phyloP scores from a whole-genome alignment of 2,113 vertebrate species.

The Acanthisitta chloris region DNA sequence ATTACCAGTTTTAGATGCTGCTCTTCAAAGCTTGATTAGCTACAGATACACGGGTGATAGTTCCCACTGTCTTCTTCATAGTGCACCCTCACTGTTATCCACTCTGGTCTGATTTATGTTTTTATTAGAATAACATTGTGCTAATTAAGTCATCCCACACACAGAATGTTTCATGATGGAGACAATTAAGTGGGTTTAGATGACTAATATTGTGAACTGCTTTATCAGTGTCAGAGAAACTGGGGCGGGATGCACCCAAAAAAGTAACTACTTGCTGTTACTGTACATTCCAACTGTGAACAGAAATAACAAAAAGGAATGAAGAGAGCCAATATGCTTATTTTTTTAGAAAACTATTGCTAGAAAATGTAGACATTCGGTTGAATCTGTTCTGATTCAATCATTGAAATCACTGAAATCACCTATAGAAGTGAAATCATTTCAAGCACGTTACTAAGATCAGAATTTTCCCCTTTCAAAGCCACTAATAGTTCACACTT shows the following conservation, averaged over 20 bases:
- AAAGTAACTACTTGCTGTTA: background rate
- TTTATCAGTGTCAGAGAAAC: background rate
- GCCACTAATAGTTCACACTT: background rate
- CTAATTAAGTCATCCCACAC: background rate
- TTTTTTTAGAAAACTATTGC: background rate
- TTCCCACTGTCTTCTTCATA: background rate
- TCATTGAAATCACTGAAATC: background rate
- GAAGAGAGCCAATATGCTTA: background rate
- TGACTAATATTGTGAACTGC: background rate
- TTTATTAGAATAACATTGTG: background rate
- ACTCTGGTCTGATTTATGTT: background rate
- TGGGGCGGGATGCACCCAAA: background rate
- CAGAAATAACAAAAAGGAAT: background rate
- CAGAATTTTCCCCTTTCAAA: background rate
- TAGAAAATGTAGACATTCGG: background rate
- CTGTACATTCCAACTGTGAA: background rate
- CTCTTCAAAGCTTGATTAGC: slow-evolving; percentile 20
- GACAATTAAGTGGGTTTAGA: background rate
- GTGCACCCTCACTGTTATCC: background rate
- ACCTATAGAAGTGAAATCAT: fast-evolving
- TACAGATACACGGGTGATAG: slow-evolving; percentile 18
- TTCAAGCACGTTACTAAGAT: background rate
- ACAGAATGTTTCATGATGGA: background rate
- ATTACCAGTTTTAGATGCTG: slow-evolving; percentile 10
- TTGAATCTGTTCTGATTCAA: background rate